Conservation (phyloP, 2,113 vertebrate genomes). For the Zosterops hypoxanthus region DNA sequence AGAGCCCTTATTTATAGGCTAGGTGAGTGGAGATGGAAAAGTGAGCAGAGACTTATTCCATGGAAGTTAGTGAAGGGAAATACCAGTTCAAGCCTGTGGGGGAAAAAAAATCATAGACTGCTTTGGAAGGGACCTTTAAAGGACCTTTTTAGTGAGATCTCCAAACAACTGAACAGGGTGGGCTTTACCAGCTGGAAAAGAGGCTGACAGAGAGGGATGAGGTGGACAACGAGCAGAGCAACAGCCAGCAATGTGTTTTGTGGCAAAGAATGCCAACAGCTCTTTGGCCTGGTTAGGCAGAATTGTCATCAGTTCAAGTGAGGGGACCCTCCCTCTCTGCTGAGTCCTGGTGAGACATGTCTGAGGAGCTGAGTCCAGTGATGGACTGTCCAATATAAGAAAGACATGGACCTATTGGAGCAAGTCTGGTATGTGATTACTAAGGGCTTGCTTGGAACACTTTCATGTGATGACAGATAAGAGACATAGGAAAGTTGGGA, state of each 20-base stretch:
- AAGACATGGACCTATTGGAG: background rate
- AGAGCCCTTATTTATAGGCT: background rate
- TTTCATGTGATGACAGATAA: background rate
- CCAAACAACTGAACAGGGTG: background rate
- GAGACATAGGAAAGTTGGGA: background rate
- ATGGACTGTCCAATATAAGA: background rate
- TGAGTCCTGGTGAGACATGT: background rate
- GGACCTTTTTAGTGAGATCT: background rate
- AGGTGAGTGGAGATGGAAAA: background rate
- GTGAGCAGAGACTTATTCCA: too few species aligned
- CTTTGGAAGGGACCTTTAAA: background rate
- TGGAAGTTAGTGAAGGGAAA: background rate
- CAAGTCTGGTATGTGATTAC: fast-evolving
- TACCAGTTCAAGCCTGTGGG: background rate
- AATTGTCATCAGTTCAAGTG: background rate
- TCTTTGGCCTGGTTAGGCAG: background rate
- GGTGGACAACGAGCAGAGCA: background rate
- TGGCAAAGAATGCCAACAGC: fast-evolving
- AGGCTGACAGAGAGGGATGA: background rate
- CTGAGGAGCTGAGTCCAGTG: background rate
- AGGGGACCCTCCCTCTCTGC: background rate
- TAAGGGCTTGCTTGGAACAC: background rate
- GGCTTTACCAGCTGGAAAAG: background rate
- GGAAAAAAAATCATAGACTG: background rate
- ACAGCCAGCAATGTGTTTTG: background rate